A percentile compares a stretch with the other conserved stretches of the same genome.
Conservation (phyloP, 2,113 vertebrate species). For the Corvus hawaiiensis region DNA sequence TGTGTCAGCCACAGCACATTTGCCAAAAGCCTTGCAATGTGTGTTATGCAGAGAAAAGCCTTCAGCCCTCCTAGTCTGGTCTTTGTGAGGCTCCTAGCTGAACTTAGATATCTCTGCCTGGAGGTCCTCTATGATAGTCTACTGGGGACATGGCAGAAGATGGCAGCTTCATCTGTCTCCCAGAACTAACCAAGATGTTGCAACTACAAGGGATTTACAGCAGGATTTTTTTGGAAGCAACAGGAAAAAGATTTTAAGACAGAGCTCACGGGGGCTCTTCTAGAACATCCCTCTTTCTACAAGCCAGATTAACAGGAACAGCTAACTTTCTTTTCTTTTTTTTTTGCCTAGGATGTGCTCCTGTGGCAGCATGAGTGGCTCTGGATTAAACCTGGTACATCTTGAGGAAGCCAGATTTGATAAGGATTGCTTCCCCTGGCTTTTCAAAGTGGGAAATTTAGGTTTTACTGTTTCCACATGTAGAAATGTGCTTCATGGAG, state of each 20-base stretch:
- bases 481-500: not conserved
- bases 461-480: not conserved
- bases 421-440: not conserved
- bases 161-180: not conserved
- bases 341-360: not conserved
- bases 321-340: accelerated
- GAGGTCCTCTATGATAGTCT: not conserved
- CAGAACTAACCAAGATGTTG: not conserved
- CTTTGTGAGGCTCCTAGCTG: not conserved
- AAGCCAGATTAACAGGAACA: not conserved
- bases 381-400: accelerated
- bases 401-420: not conserved
- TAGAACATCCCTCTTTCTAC: not conserved
- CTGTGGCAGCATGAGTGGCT: not conserved
- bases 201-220: not conserved
- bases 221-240: not conserved
- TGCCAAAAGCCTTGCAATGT: not conserved
- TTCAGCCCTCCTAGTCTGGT: not conserved
- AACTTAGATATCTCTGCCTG: not conserved
- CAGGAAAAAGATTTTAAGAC: not conserved
- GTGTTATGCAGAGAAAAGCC: not conserved
- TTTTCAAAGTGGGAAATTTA: not conserved
- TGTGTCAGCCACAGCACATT: not conserved
- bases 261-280: not conserved
- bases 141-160: not conserved